Evolutionary conservation across 2,113 vertebrate genomes (phyloP).

Genomic region (Syngnathus scovelli): DNA sequence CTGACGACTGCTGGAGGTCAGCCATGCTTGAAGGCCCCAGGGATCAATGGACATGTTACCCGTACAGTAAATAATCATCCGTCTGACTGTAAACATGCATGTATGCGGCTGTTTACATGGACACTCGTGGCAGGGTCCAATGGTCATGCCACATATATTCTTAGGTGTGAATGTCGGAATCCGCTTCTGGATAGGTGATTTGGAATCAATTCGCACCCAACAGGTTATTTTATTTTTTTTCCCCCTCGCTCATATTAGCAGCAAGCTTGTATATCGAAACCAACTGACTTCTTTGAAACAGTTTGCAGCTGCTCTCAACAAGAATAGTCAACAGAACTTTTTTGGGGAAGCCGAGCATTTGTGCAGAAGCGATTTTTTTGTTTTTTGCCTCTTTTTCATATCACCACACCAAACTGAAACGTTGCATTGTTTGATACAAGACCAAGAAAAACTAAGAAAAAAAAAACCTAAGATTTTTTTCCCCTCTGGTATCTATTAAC

Average conservation of each 20-base stretch:
- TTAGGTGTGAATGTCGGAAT: conserved; percentile 85
- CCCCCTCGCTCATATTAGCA: conserved; percentile 59
- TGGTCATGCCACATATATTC: conserved; percentile 59
- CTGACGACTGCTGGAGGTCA: conserved; percentile 70
- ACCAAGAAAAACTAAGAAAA: background rate
- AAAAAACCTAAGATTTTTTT: background rate
- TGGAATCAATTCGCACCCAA: conserved; percentile 98
- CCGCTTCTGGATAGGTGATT: conserved; percentile 89
- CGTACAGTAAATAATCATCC: conserved; percentile 48
- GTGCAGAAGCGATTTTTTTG: no score
- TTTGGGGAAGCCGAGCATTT: no score
- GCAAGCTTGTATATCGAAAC: conserved; percentile 22
- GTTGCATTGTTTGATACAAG: background rate
- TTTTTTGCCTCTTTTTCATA: background rate
- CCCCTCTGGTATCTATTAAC: background rate
- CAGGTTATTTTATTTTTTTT: conserved; percentile 75
- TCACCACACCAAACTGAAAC: background rate
- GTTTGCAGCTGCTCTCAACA: conserved; percentile 20
- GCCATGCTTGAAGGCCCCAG: conserved; percentile 70
- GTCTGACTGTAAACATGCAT: conserved; percentile 45
- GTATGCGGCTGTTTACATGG: conserved; percentile 20
- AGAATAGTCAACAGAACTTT: no score
- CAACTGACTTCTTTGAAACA: conserved; percentile 19
- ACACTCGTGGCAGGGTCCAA: conserved; percentile 35
- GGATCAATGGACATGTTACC: conserved; percentile 67